Evolutionary conservation across 1,140 invertebrate genomes (phyloP).

Genomic region (Metaphire vulgaris): DNA sequence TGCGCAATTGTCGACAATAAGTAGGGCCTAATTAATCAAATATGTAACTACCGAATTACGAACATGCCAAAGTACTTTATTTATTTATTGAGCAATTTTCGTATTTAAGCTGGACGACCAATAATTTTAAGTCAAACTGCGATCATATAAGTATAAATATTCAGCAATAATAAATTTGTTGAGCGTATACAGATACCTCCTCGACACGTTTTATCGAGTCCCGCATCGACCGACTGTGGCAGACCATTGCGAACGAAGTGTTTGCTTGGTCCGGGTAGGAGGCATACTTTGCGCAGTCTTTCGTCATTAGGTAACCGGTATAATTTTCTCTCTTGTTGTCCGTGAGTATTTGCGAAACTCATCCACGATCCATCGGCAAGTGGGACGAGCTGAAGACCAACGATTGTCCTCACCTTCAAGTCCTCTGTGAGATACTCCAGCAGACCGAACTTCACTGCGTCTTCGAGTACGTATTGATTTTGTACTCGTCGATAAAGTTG

Average conservation of each 20-base stretch:
- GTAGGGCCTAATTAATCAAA: no score
- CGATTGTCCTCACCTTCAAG: background rate
- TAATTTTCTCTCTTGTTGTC: background rate
- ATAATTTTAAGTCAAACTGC: no score
- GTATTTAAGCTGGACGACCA: no score
- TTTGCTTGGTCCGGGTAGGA: background rate
- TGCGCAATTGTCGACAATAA: no score
- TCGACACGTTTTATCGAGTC: background rate
- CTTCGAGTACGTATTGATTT: background rate
- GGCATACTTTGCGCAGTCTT: background rate
- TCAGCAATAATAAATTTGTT: no score
- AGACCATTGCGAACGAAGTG: background rate
- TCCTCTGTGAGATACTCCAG: background rate
- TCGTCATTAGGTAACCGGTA: background rate
- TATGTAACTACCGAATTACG: no score
- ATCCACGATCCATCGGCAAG: background rate
- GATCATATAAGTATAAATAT: no score
- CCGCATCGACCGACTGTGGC: background rate
- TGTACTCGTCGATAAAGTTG: background rate
- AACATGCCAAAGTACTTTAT: no score
- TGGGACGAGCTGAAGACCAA: background rate
- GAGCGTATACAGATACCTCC: no score
- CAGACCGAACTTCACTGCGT: background rate
- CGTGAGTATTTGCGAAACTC: background rate
- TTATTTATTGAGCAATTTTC: no score